Conservation (phyloP, 2,113 vertebrate species). For the Epinephelus lanceolatus region DNA sequence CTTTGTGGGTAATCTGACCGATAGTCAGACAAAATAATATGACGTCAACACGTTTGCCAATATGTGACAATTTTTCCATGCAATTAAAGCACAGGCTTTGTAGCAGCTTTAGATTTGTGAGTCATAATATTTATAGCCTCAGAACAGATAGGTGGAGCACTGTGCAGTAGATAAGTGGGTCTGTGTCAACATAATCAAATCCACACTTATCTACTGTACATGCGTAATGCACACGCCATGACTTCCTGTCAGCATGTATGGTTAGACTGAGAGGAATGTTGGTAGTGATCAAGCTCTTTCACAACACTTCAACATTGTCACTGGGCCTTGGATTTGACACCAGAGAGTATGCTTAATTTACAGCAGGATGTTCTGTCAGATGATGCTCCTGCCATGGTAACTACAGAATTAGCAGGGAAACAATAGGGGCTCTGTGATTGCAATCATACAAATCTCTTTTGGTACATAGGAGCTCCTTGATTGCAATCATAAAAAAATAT, state of each 20-base stretch:
- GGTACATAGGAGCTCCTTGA: slow-evolving; percentile 57
- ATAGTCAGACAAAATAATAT: background rate
- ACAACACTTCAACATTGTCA: background rate
- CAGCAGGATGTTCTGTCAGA: slow-evolving; percentile 30
- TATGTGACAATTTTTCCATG: background rate
- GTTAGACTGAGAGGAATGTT: background rate
- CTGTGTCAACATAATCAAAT: background rate
- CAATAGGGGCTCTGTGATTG: slow-evolving; percentile 71
- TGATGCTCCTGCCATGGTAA: slow-evolving; percentile 40
- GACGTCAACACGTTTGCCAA: background rate
- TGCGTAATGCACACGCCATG: background rate
- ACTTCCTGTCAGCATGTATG: background rate
- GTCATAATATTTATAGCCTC: too few species aligned
- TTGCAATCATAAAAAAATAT: slow-evolving; percentile 69
- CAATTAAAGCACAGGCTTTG: background rate
- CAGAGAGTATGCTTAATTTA: slow-evolving; percentile 7
- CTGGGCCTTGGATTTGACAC: slow-evolving; percentile 11
- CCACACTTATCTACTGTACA: background rate
- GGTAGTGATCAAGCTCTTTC: background rate
- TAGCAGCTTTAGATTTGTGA: background rate
- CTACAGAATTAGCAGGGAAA: slow-evolving; percentile 46
- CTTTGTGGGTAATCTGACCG: background rate
- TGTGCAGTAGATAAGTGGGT: background rate
- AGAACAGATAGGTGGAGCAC: background rate
- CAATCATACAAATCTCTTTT: slow-evolving; percentile 63